A percentile compares a stretch with the other conserved stretches of the same genome.
phyloP scores from a whole-genome alignment of 2,113 vertebrate species.

The Periophthalmus modestus region DNA sequence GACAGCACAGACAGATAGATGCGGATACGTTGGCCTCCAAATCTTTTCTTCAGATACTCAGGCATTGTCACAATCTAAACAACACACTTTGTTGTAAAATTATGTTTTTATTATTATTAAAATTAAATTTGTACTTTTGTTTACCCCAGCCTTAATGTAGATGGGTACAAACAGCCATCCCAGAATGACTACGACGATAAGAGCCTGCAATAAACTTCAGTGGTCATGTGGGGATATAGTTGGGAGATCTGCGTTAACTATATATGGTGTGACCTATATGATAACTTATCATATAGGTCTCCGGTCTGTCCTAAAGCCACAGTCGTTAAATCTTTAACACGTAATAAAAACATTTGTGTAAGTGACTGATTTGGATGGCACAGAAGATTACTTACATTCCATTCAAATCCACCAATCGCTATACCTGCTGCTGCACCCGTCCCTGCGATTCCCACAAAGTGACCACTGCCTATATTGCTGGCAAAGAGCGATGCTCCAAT shows the following conservation, averaged over 20 bases:
- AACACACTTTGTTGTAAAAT: neutral
- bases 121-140: slow-evolving; percentile 30
- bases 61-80: slow-evolving; percentile 95
- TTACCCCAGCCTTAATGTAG: slow-evolving; percentile 95
- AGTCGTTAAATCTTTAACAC: slow-evolving; percentile 10
- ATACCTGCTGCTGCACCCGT: slow-evolving; percentile 86
- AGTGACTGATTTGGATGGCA: neutral
- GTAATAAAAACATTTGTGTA: slow-evolving; percentile 23
- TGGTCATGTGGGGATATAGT: neutral
- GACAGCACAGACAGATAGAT: slow-evolving; percentile 93
- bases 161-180: slow-evolving; percentile 97
- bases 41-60: slow-evolving; percentile 92
- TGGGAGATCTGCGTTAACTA: neutral
- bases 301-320: neutral
- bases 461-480: slow-evolving; percentile 94
- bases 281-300: neutral
- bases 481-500: slow-evolving; percentile 96
- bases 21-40: slow-evolving; percentile 91
- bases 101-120: neutral
- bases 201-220: slow-evolving; percentile 79
- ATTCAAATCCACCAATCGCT: slow-evolving; percentile 89
- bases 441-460: slow-evolving; percentile 93
- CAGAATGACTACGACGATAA: slow-evolving; percentile 85
- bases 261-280: neutral
- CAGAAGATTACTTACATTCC: slow-evolving; percentile 84